These are phyloP conservation scores for Microplitis mediator DNA, from an alignment of 1,140 invertebrate genomes.

Conservation along the genomic window DNA sequence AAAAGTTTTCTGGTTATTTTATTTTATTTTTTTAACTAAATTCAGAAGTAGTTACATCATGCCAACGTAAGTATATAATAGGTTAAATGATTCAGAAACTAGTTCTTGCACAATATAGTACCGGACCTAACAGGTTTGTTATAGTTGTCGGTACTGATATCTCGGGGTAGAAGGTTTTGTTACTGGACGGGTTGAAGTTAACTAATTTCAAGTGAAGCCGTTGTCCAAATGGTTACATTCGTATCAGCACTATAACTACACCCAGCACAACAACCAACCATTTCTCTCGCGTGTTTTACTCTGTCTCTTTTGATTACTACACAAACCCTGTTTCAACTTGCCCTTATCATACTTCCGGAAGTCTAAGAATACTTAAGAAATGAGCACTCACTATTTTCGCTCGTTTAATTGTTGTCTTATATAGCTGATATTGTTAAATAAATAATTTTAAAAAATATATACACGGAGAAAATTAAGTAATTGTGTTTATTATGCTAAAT, in stretches of 20 bases:
- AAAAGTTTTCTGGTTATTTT: too few relatives aligned
- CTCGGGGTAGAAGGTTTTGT: conserved; percentile 30
- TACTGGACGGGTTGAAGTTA: conserved; percentile 37
- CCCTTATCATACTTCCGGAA: neutral
- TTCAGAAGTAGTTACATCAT: too few relatives aligned
- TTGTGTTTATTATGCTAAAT: too few relatives aligned
- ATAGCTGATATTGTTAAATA: too few relatives aligned
- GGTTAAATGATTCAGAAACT: conserved; percentile 41
- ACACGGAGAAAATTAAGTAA: too few relatives aligned
- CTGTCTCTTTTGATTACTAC: neutral
- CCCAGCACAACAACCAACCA: neutral
- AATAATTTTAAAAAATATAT: too few relatives aligned
- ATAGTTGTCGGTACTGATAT: conserved; percentile 34
- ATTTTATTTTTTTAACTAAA: too few relatives aligned
- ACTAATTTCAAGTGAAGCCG: conserved; percentile 43
- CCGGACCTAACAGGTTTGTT: conserved; percentile 41
- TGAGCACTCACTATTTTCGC: neutral
- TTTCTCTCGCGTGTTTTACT: neutral
- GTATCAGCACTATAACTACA: neutral
- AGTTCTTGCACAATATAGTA: neutral
- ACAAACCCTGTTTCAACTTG: neutral
- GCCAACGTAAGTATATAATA: conserved; percentile 38
- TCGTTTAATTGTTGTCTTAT: neutral
- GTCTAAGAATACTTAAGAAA: neutral
- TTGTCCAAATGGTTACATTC: conserved; percentile 8